These are phyloP conservation scores for Taenioides sp. DNA, from an alignment of 2,797 vertebrate species.

Conservation along the genomic window DNA sequence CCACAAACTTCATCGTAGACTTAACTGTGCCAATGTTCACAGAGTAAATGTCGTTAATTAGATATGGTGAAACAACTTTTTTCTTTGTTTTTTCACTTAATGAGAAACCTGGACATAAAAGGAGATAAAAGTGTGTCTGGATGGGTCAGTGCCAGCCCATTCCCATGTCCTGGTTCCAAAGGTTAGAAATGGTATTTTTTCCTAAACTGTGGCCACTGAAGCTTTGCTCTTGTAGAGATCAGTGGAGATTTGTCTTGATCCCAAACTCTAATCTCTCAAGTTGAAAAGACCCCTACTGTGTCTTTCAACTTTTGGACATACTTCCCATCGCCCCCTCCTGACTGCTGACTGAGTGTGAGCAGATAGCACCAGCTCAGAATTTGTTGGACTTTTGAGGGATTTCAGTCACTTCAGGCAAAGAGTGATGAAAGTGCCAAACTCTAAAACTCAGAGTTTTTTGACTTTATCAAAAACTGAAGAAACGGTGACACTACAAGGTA, in stretches of 20 bases:
- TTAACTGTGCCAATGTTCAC: not conserved
- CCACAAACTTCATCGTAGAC: not conserved
- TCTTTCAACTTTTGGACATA: slow-evolving; percentile 52
- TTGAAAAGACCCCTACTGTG: slow-evolving; percentile 53
- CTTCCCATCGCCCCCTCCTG: slow-evolving; percentile 14
- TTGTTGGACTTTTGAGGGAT: slow-evolving; percentile 34
- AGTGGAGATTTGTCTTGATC: slow-evolving; percentile 51
- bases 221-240: slow-evolving; percentile 35
- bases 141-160: slow-evolving; percentile 16
- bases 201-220: slow-evolving; percentile 36
- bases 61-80: not conserved
- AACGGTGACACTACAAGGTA: not conserved
- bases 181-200: slow-evolving; percentile 38
- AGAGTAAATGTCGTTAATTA: not conserved
- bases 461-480: not conserved
- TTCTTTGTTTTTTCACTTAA: not conserved
- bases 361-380: slow-evolving; percentile 56
- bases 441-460: not conserved
- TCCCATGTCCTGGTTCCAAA: slow-evolving; percentile 9
- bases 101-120: not conserved
- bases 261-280: slow-evolving; percentile 56
- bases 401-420: slow-evolving; percentile 22
- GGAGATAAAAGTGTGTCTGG: slow-evolving; percentile 38
- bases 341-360: slow-evolving; percentile 39
- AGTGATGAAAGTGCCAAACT: slow-evolving; percentile 6